Evolutionary conservation across 2,888 invertebrate species (phyloP).

Genomic region (Shargacucullia verbasci): DNA sequence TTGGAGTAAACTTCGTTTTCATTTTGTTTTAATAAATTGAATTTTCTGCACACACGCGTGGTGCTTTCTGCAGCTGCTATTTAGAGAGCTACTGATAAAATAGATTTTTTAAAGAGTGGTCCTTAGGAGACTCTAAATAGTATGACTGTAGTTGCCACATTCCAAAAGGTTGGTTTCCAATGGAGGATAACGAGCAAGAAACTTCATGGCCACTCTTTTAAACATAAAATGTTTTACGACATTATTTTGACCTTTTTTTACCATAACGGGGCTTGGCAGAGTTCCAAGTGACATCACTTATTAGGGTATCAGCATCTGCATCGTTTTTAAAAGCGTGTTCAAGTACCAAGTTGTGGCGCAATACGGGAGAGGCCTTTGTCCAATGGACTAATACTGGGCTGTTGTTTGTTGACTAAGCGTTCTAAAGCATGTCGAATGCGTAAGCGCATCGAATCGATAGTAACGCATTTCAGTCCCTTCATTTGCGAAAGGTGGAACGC

Average conservation of each 20-base stretch:
- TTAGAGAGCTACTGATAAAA: constrained; percentile 20
- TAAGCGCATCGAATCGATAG: constrained; percentile 33
- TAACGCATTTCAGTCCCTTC: constrained; percentile 20
- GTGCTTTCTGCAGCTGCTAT: constrained; percentile 5
- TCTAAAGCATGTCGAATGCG: constrained; percentile 2
- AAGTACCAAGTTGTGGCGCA: no score
- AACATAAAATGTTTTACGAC: no score
- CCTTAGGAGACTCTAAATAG: no score
- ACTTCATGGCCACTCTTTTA: no score
- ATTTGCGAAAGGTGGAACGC: neutral
- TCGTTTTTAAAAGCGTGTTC: neutral
- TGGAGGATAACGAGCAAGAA: no score
- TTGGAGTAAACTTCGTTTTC: constrained; percentile 4
- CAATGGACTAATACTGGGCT: no score
- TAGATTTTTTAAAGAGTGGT: no score
- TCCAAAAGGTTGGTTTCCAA: no score
- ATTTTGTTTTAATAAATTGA: constrained; percentile 29
- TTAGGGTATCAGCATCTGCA: neutral
- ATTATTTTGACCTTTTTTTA: neutral
- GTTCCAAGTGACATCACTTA: constrained; percentile 24
- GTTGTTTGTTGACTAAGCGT: constrained; percentile 1
- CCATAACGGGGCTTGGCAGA: constrained; percentile 18
- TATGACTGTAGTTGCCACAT: no score
- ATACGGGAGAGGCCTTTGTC: no score
- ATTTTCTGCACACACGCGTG: constrained; percentile 26